Percentiles rank a stretch among this genome's conserved stretches.
Evolutionary conservation across 2,113 vertebrate genomes (phyloP).

Genomic region (Petroica traversi): DNA sequence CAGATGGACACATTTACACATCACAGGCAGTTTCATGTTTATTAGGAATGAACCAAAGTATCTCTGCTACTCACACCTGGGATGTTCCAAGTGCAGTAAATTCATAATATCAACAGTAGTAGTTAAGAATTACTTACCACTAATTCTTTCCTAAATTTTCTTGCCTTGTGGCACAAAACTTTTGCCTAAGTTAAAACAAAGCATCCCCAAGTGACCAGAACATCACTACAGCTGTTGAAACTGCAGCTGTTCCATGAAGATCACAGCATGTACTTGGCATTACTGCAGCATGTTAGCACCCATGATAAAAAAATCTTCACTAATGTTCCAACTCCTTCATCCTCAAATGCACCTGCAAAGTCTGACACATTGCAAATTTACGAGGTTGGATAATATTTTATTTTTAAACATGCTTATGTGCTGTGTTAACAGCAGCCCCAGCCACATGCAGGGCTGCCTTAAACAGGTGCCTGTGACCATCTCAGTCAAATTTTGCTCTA

Average conservation of each 20-base stretch:
- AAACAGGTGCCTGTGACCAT: background rate
- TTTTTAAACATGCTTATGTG: background rate
- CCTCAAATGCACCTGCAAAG: background rate
- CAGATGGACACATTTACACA: background rate
- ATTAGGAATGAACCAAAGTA: background rate
- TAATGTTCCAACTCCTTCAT: background rate
- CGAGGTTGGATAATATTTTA: background rate
- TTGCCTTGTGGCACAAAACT: background rate
- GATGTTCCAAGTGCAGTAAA: background rate
- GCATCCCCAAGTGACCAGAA: background rate
- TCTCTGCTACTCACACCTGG: background rate
- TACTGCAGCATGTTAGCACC: background rate
- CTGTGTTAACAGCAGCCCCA: background rate
- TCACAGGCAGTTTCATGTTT: background rate
- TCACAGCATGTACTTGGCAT: background rate
- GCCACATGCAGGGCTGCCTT: background rate
- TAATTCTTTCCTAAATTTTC: background rate
- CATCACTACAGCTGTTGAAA: constrained; percentile 7
- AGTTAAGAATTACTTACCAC: background rate
- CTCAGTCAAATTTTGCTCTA: background rate
- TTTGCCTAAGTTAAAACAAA: background rate
- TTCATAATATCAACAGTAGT: background rate
- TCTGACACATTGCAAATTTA: background rate
- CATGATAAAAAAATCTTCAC: background rate
- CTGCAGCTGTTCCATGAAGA: background rate